Evolutionary conservation across 1,140 invertebrate species (phyloP).

Genomic region (Luehdorfia chinensis): DNA sequence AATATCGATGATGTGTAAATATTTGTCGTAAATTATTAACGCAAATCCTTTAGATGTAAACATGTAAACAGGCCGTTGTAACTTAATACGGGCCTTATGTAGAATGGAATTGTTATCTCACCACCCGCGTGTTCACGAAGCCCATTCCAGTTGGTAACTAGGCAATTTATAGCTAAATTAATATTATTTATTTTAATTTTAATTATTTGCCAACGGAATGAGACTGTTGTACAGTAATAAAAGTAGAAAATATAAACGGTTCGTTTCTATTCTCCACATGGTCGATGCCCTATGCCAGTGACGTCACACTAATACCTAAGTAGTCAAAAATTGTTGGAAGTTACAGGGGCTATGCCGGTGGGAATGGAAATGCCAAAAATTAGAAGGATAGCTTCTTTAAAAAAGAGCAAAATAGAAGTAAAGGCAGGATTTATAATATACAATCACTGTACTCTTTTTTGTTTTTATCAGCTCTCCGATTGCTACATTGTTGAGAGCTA

Average conservation of each 20-base stretch:
- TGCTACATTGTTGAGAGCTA: conserved; percentile 28
- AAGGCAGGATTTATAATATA: conserved; percentile 16
- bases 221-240: conserved; percentile 73
- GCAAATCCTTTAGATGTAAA: conserved; percentile 62
- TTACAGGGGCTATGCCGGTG: background rate
- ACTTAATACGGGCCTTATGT: conserved; percentile 50
- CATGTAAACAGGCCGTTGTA: conserved; percentile 49
- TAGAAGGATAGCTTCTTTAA: conserved; percentile 20
- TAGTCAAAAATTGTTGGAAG: background rate
- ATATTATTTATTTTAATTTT: conserved; percentile 72
- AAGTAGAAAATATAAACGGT: conserved; percentile 53
- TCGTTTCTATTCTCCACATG: conserved; percentile 36
- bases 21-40: conserved; percentile 71
- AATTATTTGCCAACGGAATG: conserved; percentile 74
- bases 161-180: conserved; percentile 73
- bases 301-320: background rate
- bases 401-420: conserved; percentile 2
- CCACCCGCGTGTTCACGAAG: conserved; percentile 75
- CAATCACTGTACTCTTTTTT: conserved; percentile 17
- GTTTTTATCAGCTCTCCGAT: conserved; percentile 28
- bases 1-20: conserved; percentile 70
- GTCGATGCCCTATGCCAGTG: conserved; percentile 6
- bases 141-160: conserved; percentile 73
- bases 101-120: conserved; percentile 69
- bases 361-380: conserved; percentile 2